Conservation (phyloP, 2,888 invertebrate species). For the Drosophila meridionalis region DNA sequence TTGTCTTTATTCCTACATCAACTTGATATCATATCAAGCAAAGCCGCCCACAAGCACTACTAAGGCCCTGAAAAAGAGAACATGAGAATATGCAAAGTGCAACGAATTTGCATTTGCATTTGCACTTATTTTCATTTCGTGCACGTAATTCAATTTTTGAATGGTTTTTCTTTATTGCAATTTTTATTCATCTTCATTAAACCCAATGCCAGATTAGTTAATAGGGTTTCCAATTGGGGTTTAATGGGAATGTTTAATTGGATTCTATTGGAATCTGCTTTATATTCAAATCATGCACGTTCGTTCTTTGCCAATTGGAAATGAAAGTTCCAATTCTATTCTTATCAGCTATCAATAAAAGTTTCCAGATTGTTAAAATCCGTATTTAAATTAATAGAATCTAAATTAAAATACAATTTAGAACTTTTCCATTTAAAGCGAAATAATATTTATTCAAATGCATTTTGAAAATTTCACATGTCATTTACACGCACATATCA, state of each 20-base stretch:
- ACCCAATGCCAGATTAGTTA: neutral
- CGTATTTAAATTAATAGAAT: no score
- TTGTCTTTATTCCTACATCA: slow-evolving; percentile 21
- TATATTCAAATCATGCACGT: neutral
- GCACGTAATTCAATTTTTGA: neutral
- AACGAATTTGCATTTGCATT: neutral
- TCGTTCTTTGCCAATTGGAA: neutral
- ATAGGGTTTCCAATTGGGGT: neutral
- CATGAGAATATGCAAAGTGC: neutral
- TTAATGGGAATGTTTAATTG: neutral
- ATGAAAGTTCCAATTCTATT: neutral
- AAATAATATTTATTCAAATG: slow-evolving; percentile 70
- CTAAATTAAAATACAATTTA: neutral
- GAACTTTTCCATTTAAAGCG: slow-evolving; percentile 28
- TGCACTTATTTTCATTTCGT: neutral
- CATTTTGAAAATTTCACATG: slow-evolving; percentile 66
- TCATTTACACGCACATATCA: slow-evolving; percentile 23
- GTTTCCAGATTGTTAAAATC: no score
- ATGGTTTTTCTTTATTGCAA: neutral
- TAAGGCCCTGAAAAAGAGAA: neutral
- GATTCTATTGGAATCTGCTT: neutral
- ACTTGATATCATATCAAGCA: slow-evolving; percentile 22
- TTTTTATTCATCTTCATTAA: neutral
- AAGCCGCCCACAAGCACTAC: slow-evolving; percentile 11
- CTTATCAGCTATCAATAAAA: neutral